A percentile compares a stretch with the other conserved stretches of the same genome.
phyloP scores from a whole-genome alignment of 2,113 vertebrate species.

The Bufo bufo region DNA sequence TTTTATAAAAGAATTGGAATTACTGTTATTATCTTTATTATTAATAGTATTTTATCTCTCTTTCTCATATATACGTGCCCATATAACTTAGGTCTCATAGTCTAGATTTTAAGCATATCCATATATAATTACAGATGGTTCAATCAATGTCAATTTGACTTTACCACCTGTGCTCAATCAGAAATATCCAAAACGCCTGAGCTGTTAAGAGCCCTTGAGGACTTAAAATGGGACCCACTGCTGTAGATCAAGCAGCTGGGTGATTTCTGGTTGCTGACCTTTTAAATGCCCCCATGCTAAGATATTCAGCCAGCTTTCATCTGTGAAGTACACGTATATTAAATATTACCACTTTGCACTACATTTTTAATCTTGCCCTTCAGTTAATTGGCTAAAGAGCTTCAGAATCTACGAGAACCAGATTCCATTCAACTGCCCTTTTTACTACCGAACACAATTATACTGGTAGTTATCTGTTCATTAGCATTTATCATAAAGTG shows the following conservation, averaged over 20 bases:
- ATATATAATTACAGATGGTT: conserved; percentile 50
- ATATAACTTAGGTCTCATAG: conserved; percentile 1
- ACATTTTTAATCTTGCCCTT: conserved; percentile 33
- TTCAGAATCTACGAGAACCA: conserved; percentile 4
- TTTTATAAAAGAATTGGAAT: too few relatives aligned
- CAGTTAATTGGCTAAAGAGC: conserved; percentile 30
- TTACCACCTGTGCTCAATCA: conserved; percentile 46
- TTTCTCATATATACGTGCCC: neutral
- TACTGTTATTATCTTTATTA: too few relatives aligned
- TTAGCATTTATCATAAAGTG: conserved; percentile 32
- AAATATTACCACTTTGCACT: conserved; percentile 43
- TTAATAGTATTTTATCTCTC: neutral
- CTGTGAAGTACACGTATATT: conserved; percentile 27
- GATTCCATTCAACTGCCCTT: conserved; percentile 23
- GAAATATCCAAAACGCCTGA: conserved; percentile 18
- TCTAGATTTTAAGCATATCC: neutral
- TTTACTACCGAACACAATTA: conserved; percentile 36
- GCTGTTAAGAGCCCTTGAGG: conserved; percentile 43
- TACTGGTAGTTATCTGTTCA: conserved; percentile 33
- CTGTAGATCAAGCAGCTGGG: conserved; percentile 49
- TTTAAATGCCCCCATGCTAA: conserved; percentile 53
- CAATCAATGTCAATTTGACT: conserved; percentile 51
- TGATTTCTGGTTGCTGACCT: conserved; percentile 47
- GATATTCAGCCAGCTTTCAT: conserved; percentile 45
- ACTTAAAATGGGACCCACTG: conserved; percentile 47